Percentiles rank a stretch among this genome's conserved stretches.
Conservation (phyloP, 2,113 vertebrate species). For the Anolis sagrei region DNA sequence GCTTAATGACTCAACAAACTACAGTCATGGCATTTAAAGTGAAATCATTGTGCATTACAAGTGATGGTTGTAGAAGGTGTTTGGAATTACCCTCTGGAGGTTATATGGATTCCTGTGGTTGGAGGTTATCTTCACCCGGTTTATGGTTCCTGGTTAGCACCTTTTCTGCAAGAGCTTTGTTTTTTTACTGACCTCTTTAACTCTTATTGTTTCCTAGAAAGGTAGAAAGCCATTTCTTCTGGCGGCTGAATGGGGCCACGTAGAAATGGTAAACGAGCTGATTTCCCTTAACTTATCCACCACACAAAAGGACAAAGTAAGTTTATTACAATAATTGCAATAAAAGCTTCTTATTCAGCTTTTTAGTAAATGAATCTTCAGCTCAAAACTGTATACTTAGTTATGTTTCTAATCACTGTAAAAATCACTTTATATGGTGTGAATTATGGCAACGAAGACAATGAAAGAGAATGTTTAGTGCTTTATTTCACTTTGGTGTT, state of each 20-base stretch:
- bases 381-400: not conserved
- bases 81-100: not conserved
- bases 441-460: conserved; percentile 3
- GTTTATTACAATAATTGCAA: not conserved
- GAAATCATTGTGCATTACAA: too few relatives aligned
- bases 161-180: not conserved
- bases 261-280: conserved; percentile 82
- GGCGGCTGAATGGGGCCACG: conserved; percentile 84
- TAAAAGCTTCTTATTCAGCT: not conserved
- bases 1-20: too few relatives aligned
- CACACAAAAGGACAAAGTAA: conserved; percentile 86
- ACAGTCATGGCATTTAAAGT: too few relatives aligned
- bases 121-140: not conserved
- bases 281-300: conserved; percentile 83
- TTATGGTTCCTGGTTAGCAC: not conserved
- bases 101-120: not conserved
- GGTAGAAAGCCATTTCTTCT: conserved; percentile 85
- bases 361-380: not conserved
- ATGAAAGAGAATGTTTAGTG: not conserved
- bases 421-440: not conserved
- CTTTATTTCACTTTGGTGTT: not conserved
- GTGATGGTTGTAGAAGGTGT: not conserved
- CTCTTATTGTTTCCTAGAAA: conserved; percentile 74
- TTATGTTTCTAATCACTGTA: not conserved
- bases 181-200: conserved; percentile 30